Evolutionary conservation across 2,888 invertebrate species (phyloP), one percentile per base, ranked within the genome.

Genomic region (Tromatobia lineatoria): DNA sequence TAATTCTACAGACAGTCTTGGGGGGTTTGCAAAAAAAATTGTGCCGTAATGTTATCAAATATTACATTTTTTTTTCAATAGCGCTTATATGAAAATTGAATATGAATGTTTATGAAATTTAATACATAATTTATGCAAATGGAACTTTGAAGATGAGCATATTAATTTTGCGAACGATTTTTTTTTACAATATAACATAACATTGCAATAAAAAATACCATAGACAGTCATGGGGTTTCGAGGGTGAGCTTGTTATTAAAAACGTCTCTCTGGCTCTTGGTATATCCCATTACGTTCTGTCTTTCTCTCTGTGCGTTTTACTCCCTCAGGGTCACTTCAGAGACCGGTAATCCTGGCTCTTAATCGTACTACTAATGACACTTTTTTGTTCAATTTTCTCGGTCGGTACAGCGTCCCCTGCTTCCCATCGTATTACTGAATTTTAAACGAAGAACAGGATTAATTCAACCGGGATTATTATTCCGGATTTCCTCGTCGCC

Each of bases 331-430:
- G 57, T 76, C 83, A 66, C 79, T 71, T 80, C 59, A 57, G 71
- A 66, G 81, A 54, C 83, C 81, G 74, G 85, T 83, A 85, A 85
- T 85, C 75, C 83, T 78, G 66, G 45, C 75, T 71, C 78, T 81
- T 81, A 80, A 83, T 85, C 83, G 85, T 70, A 18, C 76, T 67
- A 76, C 85, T 85, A 83, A 85, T 83, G 83, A 79, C 79, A 83
- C 77, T 75, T 82, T 70, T 83, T 84, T 77, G 23, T 69, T 82
- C 70, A 85, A 79, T 85, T 82, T 69, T 77, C 52, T 69, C 74
- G 7, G 75, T 80, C 73, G 38, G 18, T 18, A 38, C 10, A 10
- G 47, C 66, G 52, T 13, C 61, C 34, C 75, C 57, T 45, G 47
- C 23, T 83, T 76, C 71, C 45, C 75, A 77, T 78, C 45, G 54